These are phyloP conservation scores for Scaptomyza cyrtandrae DNA, from an alignment of 2,888 invertebrate species.

Conservation along the genomic window DNA sequence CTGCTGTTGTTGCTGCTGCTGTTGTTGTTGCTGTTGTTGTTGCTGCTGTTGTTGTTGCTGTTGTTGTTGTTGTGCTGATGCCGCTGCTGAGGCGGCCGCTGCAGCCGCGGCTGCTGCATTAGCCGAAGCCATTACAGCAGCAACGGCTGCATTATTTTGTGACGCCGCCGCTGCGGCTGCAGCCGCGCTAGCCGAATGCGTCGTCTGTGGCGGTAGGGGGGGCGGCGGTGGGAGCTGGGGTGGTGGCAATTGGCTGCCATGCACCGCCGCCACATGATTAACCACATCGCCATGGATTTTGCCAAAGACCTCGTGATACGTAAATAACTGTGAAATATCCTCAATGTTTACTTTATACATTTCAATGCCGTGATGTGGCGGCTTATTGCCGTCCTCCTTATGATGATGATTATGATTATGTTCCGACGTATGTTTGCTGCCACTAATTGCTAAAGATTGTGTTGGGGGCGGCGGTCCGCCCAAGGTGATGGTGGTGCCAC, in stretches of 20 bases:
- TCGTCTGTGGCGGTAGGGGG: constrained; percentile 66
- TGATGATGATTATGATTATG: constrained; percentile 48
- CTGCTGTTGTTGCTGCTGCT: constrained; percentile 42
- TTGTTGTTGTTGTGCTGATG: constrained; percentile 54
- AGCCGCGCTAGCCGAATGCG: constrained; percentile 74
- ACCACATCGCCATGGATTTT: constrained; percentile 86
- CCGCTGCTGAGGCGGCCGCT: constrained; percentile 71
- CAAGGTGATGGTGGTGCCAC: constrained; percentile 82
- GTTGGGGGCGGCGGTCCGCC: constrained; percentile 65
- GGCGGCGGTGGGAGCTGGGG: constrained; percentile 76
- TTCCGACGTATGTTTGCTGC: constrained; percentile 60
- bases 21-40: constrained; percentile 48
- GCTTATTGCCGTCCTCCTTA: constrained; percentile 80
- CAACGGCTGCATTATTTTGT: constrained; percentile 77
- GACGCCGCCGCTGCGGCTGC: constrained; percentile 78
- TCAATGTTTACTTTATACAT: constrained; percentile 93
- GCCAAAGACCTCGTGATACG: constrained; percentile 94
- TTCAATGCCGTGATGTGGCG: constrained; percentile 86
- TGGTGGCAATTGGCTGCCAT: constrained; percentile 82
- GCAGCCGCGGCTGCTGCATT: constrained; percentile 76
- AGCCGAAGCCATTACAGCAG: constrained; percentile 72
- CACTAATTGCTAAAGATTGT: constrained; percentile 11
- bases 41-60: constrained; percentile 51
- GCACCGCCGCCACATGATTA: constrained; percentile 85
- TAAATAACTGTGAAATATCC: constrained; percentile 92